Evolutionary conservation across 2,797 vertebrate genomes (phyloP).

Genomic region (Eulemur coronatus): DNA sequence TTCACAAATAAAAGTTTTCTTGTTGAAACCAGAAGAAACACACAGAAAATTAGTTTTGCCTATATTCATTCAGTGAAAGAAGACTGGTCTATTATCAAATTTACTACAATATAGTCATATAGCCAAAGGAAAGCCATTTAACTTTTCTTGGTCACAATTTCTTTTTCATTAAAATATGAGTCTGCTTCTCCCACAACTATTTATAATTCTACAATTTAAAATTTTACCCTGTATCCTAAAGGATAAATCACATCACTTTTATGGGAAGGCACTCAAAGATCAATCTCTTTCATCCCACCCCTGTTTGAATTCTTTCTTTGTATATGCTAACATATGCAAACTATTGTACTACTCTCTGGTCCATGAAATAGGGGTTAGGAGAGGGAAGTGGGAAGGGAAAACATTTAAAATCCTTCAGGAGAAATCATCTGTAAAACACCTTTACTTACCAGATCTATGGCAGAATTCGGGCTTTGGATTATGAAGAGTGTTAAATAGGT

Average conservation of each 20-base stretch:
- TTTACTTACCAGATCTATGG: constrained; percentile 8
- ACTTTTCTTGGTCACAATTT: background rate
- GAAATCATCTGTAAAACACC: background rate
- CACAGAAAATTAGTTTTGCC: background rate
- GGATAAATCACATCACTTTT: background rate
- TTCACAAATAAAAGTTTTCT: background rate
- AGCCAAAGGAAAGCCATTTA: background rate
- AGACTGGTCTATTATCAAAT: background rate
- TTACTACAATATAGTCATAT: background rate
- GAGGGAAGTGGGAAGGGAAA: background rate
- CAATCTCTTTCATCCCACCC: background rate
- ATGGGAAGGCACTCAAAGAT: background rate
- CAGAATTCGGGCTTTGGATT: background rate
- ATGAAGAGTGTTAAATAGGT: background rate
- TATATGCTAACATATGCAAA: background rate
- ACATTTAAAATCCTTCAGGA: background rate
- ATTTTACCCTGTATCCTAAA: background rate
- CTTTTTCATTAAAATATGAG: background rate
- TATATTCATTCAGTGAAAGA: background rate
- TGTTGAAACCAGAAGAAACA: background rate
- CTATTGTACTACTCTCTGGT: background rate
- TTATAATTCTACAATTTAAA: background rate
- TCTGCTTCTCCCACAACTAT: background rate
- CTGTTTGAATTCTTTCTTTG: background rate
- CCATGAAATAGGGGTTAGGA: background rate